Percentiles rank a stretch among this genome's conserved stretches.
Conservation (phyloP, 2,113 vertebrate genomes). For the Oxygymnocypris stewartii region DNA sequence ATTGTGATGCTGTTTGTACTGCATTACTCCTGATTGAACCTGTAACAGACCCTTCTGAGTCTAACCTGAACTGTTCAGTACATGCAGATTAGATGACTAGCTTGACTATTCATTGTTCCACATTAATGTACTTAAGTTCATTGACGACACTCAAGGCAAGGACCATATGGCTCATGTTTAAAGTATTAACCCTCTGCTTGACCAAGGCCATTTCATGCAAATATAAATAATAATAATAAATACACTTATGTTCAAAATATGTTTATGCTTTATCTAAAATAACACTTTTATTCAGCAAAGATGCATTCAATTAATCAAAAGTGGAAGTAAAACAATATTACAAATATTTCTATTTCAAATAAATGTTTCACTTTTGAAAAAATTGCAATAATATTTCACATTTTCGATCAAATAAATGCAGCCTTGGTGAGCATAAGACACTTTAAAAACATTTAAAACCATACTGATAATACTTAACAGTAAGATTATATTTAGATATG, state of each 20-base stretch:
- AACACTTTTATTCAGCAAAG: background rate
- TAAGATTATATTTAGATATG: background rate
- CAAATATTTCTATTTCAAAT: background rate
- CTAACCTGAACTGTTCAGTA: background rate
- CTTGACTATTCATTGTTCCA: background rate
- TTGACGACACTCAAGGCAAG: background rate
- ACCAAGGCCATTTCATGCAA: background rate
- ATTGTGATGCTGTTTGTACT: background rate
- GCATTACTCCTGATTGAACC: background rate
- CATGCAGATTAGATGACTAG: background rate
- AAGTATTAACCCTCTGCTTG: background rate
- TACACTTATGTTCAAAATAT: background rate
- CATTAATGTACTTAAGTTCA: background rate
- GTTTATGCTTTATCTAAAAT: background rate
- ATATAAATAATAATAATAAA: background rate
- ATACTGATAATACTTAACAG: background rate
- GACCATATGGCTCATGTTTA: background rate
- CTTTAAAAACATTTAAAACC: background rate
- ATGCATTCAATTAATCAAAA: background rate
- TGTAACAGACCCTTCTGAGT: conserved; percentile 5
- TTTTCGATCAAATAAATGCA: background rate
- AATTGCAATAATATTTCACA: background rate
- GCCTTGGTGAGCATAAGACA: background rate
- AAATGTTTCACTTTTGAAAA: background rate
- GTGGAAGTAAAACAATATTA: too few species aligned